Evolutionary conservation across 2,888 invertebrate genomes (phyloP).

Genomic region (Mayetiola destructor): DNA sequence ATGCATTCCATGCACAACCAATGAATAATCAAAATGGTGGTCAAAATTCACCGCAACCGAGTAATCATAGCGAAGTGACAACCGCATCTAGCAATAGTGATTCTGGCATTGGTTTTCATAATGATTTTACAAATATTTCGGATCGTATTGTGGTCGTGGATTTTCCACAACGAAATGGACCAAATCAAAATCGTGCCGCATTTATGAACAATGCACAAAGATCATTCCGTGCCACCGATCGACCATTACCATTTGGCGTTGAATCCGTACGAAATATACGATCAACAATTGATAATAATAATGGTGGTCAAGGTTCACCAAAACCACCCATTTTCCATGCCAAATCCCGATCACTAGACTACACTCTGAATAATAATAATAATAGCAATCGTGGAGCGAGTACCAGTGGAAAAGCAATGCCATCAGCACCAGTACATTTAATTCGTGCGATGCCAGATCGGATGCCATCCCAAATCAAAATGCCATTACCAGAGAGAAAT

Average conservation of each 20-base stretch:
- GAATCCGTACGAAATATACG: constrained; percentile 16
- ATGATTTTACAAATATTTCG: constrained; percentile 70
- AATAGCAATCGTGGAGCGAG: not conserved
- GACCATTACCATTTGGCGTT: constrained; percentile 15
- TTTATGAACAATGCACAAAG: not conserved
- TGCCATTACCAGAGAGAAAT: not conserved
- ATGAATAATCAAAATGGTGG: not conserved
- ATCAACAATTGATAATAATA: not conserved
- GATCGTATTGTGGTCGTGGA: constrained; percentile 67
- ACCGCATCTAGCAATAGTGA: constrained; percentile 86
- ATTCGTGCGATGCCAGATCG: constrained; percentile 52
- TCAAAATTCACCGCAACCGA: constrained; percentile 72
- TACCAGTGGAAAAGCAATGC: not conserved
- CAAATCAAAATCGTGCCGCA: not conserved
- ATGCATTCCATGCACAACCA: not conserved
- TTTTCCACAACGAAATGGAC: constrained; percentile 38
- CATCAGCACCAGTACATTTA: not conserved
- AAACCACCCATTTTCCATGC: constrained; percentile 10
- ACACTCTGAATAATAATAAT: not conserved
- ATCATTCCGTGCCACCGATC: not conserved
- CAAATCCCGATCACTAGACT: constrained; percentile 17
- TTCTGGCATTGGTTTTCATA: constrained; percentile 87
- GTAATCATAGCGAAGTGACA: constrained; percentile 63
- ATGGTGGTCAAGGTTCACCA: not conserved
- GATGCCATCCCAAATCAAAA: constrained; percentile 20